phyloP scores from a whole-genome alignment of 2,888 invertebrate genomes.

The Poecilobothrus nobilitatus region DNA sequence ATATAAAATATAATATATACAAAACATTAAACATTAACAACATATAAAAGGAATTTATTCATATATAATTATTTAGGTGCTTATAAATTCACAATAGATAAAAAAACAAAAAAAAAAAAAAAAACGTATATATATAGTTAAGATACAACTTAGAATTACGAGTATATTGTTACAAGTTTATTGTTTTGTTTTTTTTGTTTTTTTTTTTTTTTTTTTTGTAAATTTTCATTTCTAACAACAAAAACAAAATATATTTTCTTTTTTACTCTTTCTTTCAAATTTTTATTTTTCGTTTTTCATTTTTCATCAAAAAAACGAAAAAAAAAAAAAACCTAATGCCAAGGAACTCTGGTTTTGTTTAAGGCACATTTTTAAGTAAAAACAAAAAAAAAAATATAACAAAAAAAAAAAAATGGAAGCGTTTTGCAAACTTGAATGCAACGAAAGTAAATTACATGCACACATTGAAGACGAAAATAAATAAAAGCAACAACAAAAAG shows the following conservation, averaged over 20 bases:
- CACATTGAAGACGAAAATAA: neutral
- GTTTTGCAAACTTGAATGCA: neutral
- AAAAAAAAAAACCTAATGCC: neutral
- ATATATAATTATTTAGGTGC: too few species aligned
- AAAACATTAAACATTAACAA: too few species aligned
- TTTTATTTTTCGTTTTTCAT: neutral
- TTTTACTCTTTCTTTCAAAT: neutral
- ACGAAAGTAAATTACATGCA: conserved; percentile 3
- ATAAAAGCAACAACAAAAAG: too few species aligned
- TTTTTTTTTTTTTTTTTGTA: neutral
- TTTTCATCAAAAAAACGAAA: too few species aligned
- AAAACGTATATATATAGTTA: too few species aligned
- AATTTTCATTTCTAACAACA: conserved; percentile 2
- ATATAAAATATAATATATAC: too few species aligned
- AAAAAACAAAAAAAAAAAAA: too few species aligned
- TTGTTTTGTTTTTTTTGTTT: neutral
- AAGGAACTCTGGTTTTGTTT: neutral
- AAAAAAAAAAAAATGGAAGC: neutral
- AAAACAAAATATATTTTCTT: neutral
- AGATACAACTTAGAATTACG: conserved; percentile 1
- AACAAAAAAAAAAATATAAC: neutral
- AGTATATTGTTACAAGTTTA: neutral
- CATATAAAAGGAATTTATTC: too few species aligned
- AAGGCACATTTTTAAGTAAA: neutral
- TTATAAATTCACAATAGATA: too few species aligned